A percentile compares a stretch with the other conserved stretches of the same genome.
These are phyloP conservation scores for Thripadectes ignobilis DNA, from an alignment of 2,797 vertebrate genomes.

Conservation along the genomic window DNA sequence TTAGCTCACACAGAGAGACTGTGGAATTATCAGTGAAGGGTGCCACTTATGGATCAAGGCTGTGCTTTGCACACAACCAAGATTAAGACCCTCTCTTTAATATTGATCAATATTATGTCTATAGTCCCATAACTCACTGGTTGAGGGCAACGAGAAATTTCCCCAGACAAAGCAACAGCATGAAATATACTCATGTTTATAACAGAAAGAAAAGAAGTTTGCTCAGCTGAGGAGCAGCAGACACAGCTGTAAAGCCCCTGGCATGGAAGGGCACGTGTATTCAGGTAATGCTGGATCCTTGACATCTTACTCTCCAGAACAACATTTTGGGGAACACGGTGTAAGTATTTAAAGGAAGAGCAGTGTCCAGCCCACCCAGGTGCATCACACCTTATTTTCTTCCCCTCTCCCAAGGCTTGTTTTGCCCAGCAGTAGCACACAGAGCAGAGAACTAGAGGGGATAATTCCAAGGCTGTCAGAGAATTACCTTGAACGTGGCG, in stretches of 20 bases:
- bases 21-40: neutral
- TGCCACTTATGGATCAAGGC: neutral
- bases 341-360: neutral
- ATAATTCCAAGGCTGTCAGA: no score
- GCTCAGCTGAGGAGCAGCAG: neutral
- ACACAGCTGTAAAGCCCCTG: neutral
- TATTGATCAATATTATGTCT: neutral
- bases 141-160: neutral
- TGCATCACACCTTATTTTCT: neutral
- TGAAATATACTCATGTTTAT: neutral
- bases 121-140: accelerated
- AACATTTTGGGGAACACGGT: neutral
- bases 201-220: neutral
- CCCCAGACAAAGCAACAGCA: neutral
- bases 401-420: neutral
- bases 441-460: neutral
- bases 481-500: conserved; percentile 94
- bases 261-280: neutral
- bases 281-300: neutral
- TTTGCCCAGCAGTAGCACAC: neutral
- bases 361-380: neutral
- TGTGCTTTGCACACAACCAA: neutral
- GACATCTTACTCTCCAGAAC: neutral
- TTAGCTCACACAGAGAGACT: neutral
- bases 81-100: neutral